Base-by-base conservation (phyloP, 2,797 vertebrate species). In the Eulemur rubriventer region DNA sequence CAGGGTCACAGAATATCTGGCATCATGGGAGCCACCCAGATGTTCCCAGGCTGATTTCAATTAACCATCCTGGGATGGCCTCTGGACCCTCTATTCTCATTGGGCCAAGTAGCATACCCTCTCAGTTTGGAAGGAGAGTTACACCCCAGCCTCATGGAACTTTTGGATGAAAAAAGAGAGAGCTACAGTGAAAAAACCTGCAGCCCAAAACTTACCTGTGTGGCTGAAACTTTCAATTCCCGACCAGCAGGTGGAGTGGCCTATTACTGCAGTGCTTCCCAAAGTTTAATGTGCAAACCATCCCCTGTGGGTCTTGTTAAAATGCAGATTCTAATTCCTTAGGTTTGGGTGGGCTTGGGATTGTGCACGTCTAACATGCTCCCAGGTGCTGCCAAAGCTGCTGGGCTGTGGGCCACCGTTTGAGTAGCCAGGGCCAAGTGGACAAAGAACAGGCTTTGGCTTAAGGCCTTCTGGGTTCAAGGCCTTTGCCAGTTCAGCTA, bases 381-480 rank as follows among this genome's bases (percentile, higher is more conserved):
- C 82, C 30, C 57, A n/a, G 48, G 3, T 85, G 30, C 81, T 80
- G 35, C 55, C 80, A 87, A 73, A 76, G 65, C 50, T 96, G 13
- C 24, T 63, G 79, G 82, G 65, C 72, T 69, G 9, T 1, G 2
- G 59, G 80, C 50, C 73, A 57, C 17, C 22, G 35, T 89, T 55
- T 63, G 46, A 65, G 43, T 5, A 79, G 88, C 90, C 38, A 14
- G 52, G 52, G 81, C 57, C 88, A 90, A 92, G 38, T 72, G 55
- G 38, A 89, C 67, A 33, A 70, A 90, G 55, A 85, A 43, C 2
- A 81, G 87, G 18, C 63, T 91, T 55, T 96, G 90, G n/a, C 61
- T 89, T 89, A 50, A 76, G 85, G 65, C 85, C 86, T 69, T n/a
- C 88, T 91, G 73, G 28, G 28, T 82, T 92, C 92, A 63, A 75